A percentile compares a stretch with the other conserved stretches of the same genome.
Conservation (phyloP, 2,113 vertebrate genomes). For the Caranx ignobilis region DNA sequence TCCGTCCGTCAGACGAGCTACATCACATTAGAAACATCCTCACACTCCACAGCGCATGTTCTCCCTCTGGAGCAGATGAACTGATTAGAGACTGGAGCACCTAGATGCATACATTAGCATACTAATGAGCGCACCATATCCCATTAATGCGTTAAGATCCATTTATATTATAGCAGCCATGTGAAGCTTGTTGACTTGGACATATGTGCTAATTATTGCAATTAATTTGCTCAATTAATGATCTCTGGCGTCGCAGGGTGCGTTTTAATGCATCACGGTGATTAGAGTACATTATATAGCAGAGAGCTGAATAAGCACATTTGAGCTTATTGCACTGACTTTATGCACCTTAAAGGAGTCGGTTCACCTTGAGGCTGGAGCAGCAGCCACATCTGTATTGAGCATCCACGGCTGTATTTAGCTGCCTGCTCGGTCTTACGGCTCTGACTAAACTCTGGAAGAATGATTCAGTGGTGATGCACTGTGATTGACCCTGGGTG, state of each 20-base stretch:
- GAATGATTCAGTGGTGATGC: slow-evolving; percentile 58
- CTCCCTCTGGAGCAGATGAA: slow-evolving; percentile 19
- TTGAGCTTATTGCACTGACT: slow-evolving; percentile 19
- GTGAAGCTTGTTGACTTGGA: slow-evolving; percentile 33
- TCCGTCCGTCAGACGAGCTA: slow-evolving; percentile 8
- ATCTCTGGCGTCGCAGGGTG: slow-evolving; percentile 38
- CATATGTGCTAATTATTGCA: slow-evolving; percentile 39
- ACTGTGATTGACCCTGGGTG: slow-evolving; percentile 47
- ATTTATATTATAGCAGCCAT: slow-evolving; percentile 31
- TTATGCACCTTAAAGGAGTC: background rate
- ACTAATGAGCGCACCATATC: slow-evolving; percentile 40
- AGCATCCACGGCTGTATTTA: slow-evolving; percentile 53
- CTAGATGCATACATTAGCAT: slow-evolving; percentile 62
- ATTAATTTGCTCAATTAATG: slow-evolving; percentile 47
- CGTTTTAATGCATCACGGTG: slow-evolving; percentile 25
- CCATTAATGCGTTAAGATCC: slow-evolving; percentile 19
- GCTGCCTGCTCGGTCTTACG: slow-evolving; percentile 14
- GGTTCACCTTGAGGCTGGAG: slow-evolving; percentile 23
- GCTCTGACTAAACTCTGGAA: slow-evolving; percentile 37
- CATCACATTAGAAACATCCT: slow-evolving; percentile 4
- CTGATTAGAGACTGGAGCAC: slow-evolving; percentile 40
- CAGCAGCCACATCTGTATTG: slow-evolving; percentile 50
- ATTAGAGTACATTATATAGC: slow-evolving; percentile 11
- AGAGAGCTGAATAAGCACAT: slow-evolving; percentile 12
- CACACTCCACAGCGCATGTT: slow-evolving; percentile 1